Evolutionary conservation across 2,888 invertebrate genomes (phyloP).

Genomic region (Pandemis cinnamomeana): DNA sequence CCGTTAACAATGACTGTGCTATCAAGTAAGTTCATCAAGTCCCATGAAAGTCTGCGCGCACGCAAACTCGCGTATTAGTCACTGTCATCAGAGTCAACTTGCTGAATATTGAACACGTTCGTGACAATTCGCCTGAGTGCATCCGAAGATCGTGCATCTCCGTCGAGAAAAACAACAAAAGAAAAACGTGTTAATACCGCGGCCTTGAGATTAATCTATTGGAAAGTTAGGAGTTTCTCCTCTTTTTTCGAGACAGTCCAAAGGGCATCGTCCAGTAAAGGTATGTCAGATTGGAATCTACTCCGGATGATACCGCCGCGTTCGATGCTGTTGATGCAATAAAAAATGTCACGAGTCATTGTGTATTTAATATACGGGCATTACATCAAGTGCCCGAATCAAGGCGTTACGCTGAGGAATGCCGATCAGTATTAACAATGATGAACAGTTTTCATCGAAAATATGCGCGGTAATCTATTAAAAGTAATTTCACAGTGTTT

Average conservation of each 20-base stretch:
- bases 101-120: constrained; percentile 35
- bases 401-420: constrained; percentile 56
- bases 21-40: constrained; percentile 6
- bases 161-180: constrained; percentile 9
- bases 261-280: constrained; percentile 55
- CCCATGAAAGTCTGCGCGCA: constrained; percentile 9
- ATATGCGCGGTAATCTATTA: constrained; percentile 37
- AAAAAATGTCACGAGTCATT: constrained; percentile 67
- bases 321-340: constrained; percentile 42
- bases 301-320: constrained; percentile 42
- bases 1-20: constrained; percentile 41
- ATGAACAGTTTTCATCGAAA: constrained; percentile 44
- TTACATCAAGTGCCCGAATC: constrained; percentile 42
- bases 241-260: constrained; percentile 43
- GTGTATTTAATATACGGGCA: constrained; percentile 62
- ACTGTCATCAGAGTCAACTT: constrained; percentile 13
- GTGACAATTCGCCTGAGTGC: constrained; percentile 37
- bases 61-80: neutral
- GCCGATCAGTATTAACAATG: constrained; percentile 55
- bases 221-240: constrained; percentile 33
- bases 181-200: constrained; percentile 28
- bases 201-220: constrained; percentile 38
- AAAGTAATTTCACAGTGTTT: constrained; percentile 35
- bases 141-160: constrained; percentile 25
- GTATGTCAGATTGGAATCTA: constrained; percentile 51